Evolutionary conservation across 2,888 invertebrate species (phyloP).

Genomic region (Nowickia ferox): DNA sequence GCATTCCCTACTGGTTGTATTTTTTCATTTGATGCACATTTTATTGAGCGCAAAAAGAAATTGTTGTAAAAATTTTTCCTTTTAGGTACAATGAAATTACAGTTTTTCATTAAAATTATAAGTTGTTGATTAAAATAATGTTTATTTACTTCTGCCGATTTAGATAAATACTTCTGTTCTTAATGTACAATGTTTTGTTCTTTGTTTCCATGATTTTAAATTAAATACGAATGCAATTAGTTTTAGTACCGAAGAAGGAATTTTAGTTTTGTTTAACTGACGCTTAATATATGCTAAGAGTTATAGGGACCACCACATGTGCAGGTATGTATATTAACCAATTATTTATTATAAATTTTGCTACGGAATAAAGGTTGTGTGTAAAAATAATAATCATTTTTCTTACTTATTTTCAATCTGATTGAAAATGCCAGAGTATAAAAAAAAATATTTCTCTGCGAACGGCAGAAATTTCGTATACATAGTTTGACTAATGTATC

Average conservation of each 20-base stretch:
- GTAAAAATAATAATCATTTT: conserved; percentile 44
- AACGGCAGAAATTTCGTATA: not conserved
- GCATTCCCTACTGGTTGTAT: not conserved
- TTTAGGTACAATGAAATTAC: conserved; percentile 3
- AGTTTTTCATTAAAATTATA: not conserved
- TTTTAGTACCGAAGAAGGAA: conserved; percentile 14
- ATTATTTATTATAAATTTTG: conserved; percentile 48
- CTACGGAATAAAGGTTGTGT: conserved; percentile 51
- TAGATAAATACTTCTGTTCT: conserved; percentile 8
- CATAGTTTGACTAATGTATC: conserved; percentile 78
- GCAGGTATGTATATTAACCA: conserved; percentile 19
- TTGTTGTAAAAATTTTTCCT: not conserved
- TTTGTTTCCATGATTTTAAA: not conserved
- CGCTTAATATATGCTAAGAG: conserved; percentile 14
- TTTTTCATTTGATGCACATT: not conserved
- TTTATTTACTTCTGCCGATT: conserved; percentile 32
- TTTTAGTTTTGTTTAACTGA: conserved; percentile 17
- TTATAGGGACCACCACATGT: conserved; percentile 19
- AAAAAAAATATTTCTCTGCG: not conserved
- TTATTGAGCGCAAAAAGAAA: conserved; percentile 43
- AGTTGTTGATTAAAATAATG: conserved; percentile 27
- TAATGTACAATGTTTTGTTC: conserved; percentile 23
- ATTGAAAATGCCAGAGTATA: conserved; percentile 56
- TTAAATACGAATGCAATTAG: conserved; percentile 18
- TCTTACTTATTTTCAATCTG: conserved; percentile 38